phyloP scores from a whole-genome alignment of 2,888 invertebrate genomes.

The Crepidodera aurea region DNA sequence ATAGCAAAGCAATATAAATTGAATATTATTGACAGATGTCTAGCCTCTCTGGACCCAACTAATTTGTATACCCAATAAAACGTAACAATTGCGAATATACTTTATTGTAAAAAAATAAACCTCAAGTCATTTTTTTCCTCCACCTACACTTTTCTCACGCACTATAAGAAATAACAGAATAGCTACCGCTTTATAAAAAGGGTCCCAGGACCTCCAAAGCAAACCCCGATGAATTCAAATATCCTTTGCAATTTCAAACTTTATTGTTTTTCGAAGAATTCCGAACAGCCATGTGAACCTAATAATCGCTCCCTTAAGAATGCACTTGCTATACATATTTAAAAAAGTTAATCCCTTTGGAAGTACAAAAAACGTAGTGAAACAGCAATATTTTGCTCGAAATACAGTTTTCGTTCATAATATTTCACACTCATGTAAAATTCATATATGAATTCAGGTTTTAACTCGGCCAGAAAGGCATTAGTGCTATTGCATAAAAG shows the following conservation, averaged over 20 bases:
- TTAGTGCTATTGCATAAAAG: constrained; percentile 2
- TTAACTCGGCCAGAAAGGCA: constrained; percentile 6
- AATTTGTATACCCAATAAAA: too few species aligned
- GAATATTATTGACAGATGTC: too few species aligned
- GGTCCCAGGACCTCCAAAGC: background rate
- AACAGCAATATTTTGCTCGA: constrained; percentile 8
- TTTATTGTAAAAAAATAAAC: too few species aligned
- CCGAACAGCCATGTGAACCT: background rate
- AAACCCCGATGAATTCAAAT: background rate
- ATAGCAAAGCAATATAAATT: too few species aligned
- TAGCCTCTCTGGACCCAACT: too few species aligned
- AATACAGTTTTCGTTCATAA: constrained; percentile 6
- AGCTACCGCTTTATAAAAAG: background rate
- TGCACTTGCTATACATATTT: constrained; percentile 8
- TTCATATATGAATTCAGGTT: constrained; percentile 8
- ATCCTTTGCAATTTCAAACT: background rate
- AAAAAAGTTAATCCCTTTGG: constrained; percentile 9
- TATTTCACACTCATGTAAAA: constrained; percentile 8
- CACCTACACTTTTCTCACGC: too few species aligned
- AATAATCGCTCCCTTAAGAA: constrained; percentile 11
- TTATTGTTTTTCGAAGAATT: constrained; percentile 13
- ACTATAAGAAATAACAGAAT: too few species aligned
- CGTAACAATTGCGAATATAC: too few species aligned
- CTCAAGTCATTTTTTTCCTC: too few species aligned
- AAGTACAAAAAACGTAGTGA: constrained; percentile 3